Evolutionary conservation across 2,888 invertebrate species (phyloP).

Genomic region (Drosophila lutescens): DNA sequence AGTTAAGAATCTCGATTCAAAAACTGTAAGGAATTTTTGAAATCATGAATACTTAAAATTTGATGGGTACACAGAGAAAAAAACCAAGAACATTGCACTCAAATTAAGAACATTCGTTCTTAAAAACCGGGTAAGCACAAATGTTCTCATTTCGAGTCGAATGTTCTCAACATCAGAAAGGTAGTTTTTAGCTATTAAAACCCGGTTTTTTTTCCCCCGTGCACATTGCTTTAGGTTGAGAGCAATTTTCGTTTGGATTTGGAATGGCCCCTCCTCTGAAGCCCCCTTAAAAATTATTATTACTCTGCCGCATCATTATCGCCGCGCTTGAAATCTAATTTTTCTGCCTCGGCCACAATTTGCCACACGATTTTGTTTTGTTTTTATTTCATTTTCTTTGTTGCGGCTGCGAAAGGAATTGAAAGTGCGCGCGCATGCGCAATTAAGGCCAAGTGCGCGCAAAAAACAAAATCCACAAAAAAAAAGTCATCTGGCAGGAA

Average conservation of each 20-base stretch:
- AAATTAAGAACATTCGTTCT: too few species aligned
- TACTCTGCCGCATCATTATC: constrained; percentile 56
- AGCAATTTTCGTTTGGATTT: constrained; percentile 61
- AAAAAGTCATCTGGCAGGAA: constrained; percentile 21
- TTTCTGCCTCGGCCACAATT: constrained; percentile 65
- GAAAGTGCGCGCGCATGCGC: constrained; percentile 75
- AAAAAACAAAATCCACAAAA: constrained; percentile 40
- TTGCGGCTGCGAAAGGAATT: constrained; percentile 68
- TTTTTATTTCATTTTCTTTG: constrained; percentile 33
- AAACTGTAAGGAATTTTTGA: too few species aligned
- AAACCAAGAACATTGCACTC: too few species aligned
- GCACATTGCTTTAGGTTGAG: constrained; percentile 7
- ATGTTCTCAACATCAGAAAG: too few species aligned
- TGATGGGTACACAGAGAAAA: too few species aligned
- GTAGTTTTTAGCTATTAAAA: background rate
- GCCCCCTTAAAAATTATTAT: constrained; percentile 51
- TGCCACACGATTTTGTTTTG: constrained; percentile 58
- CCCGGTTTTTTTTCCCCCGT: constrained; percentile 4
- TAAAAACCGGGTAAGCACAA: too few species aligned
- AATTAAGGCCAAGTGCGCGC: constrained; percentile 78
- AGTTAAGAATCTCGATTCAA: too few species aligned
- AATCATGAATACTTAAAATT: too few species aligned
- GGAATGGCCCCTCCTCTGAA: constrained; percentile 38
- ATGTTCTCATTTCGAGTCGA: too few species aligned
- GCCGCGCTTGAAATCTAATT: constrained; percentile 56